Percentiles rank a stretch among this genome's conserved stretches.
Evolutionary conservation across 1,140 invertebrate species (phyloP).

Genomic region (Drosophila carrolli): DNA sequence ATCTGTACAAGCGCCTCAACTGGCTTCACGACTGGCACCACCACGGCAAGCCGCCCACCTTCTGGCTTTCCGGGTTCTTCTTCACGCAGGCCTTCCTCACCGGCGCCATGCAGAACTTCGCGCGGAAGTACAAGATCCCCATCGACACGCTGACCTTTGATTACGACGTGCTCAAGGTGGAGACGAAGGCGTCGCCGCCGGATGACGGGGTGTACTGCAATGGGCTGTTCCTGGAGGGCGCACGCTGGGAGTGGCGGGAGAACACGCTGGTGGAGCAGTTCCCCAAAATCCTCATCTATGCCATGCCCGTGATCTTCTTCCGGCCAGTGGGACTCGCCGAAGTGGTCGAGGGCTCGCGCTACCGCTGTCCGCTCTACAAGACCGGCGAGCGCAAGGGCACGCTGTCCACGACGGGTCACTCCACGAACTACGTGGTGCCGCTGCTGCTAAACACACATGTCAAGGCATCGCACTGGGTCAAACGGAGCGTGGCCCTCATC

Average conservation of each 20-base stretch:
- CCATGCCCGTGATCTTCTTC: conserved; percentile 91
- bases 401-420: conserved; percentile 95
- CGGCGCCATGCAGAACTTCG: conserved; percentile 96
- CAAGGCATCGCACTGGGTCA: conserved; percentile 93
- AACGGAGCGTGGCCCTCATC: conserved; percentile 93
- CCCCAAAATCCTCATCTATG: conserved; percentile 93
- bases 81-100: conserved; percentile 98
- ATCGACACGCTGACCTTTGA: conserved; percentile 95
- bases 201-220: conserved; percentile 92
- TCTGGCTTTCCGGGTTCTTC: conserved; percentile 98
- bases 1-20: conserved; percentile 92
- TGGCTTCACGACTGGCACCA: conserved; percentile 91
- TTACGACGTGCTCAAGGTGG: conserved; percentile 88
- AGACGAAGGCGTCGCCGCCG: conserved; percentile 86
- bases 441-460: conserved; percentile 90
- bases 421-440: conserved; percentile 95
- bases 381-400: conserved; percentile 93
- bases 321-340: conserved; percentile 85
- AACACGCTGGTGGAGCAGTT: conserved; percentile 90
- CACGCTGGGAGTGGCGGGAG: conserved; percentile 90
- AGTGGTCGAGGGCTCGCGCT: conserved; percentile 87
- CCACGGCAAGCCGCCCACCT: conserved; percentile 89
- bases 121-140: conserved; percentile 93
- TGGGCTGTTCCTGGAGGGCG: conserved; percentile 94
- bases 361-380: conserved; percentile 94